Conservation (phyloP, 2,888 invertebrate genomes). For the Phytoseiulus persimilis region DNA sequence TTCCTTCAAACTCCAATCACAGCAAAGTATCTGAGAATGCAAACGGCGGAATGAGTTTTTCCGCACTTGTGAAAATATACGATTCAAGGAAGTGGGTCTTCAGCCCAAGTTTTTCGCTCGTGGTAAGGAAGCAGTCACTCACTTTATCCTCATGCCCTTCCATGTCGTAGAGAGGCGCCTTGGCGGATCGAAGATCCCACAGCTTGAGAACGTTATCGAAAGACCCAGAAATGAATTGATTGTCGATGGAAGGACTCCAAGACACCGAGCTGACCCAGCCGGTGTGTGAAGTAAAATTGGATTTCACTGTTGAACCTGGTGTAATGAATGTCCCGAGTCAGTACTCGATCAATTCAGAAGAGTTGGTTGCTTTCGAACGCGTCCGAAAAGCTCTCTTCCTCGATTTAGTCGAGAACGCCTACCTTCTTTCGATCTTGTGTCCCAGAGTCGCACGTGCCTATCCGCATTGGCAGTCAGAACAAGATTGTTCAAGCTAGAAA, state of each 20-base stretch:
- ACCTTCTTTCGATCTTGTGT: conserved; percentile 73
- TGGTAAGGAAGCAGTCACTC: not conserved
- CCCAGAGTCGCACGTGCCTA: conserved; percentile 78
- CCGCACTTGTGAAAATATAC: not conserved
- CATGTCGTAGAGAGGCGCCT: conserved; percentile 82
- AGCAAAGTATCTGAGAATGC: conserved; percentile 63
- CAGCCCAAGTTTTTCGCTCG: not conserved
- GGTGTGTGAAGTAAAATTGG: conserved; percentile 75
- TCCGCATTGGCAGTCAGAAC: conserved; percentile 83
- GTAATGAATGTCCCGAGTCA: conserved; percentile 47
- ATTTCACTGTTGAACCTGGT: conserved; percentile 79
- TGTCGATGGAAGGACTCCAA: conserved; percentile 74
- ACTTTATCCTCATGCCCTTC: conserved; percentile 78
- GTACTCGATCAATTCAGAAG: not conserved
- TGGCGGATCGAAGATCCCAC: conserved; percentile 89
- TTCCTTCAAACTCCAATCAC: conserved; percentile 82
- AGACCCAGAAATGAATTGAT: conserved; percentile 81
- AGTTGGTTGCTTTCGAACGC: too few species aligned
- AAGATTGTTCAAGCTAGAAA: conserved; percentile 64
- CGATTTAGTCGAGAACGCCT: not conserved
- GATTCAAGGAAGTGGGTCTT: too few species aligned
- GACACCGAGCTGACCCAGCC: conserved; percentile 83
- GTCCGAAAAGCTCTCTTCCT: too few species aligned
- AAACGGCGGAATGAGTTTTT: not conserved
- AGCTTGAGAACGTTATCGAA: conserved; percentile 84